These are phyloP conservation scores for Phoenicopterus ruber DNA, from an alignment of 2,113 vertebrate genomes.

Conservation along the genomic window DNA sequence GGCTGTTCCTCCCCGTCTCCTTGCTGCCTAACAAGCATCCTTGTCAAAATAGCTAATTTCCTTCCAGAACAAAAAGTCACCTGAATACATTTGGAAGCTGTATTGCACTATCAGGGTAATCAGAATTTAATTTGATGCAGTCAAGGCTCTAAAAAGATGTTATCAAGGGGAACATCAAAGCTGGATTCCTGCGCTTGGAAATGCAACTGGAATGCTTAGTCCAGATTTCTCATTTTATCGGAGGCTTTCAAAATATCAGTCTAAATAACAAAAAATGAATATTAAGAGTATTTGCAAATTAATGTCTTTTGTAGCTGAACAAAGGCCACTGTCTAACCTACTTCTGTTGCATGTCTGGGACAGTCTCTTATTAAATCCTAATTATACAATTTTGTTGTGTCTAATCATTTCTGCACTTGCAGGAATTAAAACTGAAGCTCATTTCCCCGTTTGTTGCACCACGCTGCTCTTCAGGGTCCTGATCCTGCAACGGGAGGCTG, in stretches of 20 bases:
- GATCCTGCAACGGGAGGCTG: neutral
- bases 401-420: conserved; percentile 31
- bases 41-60: conserved; percentile 45
- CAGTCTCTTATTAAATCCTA: conserved; percentile 55
- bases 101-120: conserved; percentile 45
- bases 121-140: conserved; percentile 68
- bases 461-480: neutral
- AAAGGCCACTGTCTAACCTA: conserved; percentile 47
- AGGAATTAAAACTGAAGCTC: conserved; percentile 16
- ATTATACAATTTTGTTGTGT: conserved; percentile 51
- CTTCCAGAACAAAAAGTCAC: conserved; percentile 61
- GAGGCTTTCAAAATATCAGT: conserved; percentile 38
- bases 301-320: conserved; percentile 58
- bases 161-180: conserved; percentile 68
- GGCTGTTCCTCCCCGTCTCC: neutral
- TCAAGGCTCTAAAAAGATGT: conserved; percentile 60
- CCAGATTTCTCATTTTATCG: conserved; percentile 27
- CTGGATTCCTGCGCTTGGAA: conserved; percentile 43
- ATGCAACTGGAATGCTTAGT: conserved; percentile 42
- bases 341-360: conserved; percentile 51
- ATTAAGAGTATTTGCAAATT: conserved; percentile 56
- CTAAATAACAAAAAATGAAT: conserved; percentile 49
- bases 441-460: neutral
- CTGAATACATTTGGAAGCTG: conserved; percentile 55
- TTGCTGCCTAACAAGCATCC: conserved; percentile 28